phyloP scores from a whole-genome alignment of 2,113 vertebrate genomes.

The Eira barbara region DNA sequence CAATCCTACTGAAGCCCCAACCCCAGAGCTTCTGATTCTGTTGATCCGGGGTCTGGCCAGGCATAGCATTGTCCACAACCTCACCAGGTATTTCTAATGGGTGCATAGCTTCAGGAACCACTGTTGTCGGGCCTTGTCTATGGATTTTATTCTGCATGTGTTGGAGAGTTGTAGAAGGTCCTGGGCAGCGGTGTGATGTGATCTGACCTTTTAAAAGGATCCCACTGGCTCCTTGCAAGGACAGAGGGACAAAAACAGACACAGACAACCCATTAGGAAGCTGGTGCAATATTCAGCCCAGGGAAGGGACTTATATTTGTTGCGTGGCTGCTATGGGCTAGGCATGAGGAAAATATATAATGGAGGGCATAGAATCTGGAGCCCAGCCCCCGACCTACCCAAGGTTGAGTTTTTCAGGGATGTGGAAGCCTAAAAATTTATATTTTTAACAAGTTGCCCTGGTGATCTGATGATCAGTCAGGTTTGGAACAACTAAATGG shows the following conservation, averaged over 20 bases:
- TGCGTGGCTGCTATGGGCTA: neutral
- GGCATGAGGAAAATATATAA: neutral
- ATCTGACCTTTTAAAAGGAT: neutral
- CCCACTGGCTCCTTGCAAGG: neutral
- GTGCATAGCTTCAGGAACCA: neutral
- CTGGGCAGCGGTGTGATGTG: neutral
- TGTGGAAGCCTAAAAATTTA: neutral
- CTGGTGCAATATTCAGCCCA: neutral
- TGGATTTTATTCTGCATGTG: neutral
- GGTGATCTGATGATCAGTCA: neutral
- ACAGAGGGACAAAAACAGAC: neutral
- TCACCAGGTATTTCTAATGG: neutral
- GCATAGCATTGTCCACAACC: neutral
- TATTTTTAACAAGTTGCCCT: neutral
- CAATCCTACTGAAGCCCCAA: neutral
- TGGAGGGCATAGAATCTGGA: neutral
- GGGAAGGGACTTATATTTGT: neutral
- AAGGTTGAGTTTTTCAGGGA: neutral
- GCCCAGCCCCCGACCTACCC: neutral
- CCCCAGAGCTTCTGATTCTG: neutral
- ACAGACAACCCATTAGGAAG: neutral
- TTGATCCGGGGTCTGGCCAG: neutral
- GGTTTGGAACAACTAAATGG: neutral
- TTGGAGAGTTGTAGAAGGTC: neutral
- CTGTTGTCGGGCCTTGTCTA: neutral